Evolutionary conservation across 2,888 invertebrate species (phyloP), one percentile per base, ranked within the genome.

Genomic region (Stenotaenia linearis): DNA sequence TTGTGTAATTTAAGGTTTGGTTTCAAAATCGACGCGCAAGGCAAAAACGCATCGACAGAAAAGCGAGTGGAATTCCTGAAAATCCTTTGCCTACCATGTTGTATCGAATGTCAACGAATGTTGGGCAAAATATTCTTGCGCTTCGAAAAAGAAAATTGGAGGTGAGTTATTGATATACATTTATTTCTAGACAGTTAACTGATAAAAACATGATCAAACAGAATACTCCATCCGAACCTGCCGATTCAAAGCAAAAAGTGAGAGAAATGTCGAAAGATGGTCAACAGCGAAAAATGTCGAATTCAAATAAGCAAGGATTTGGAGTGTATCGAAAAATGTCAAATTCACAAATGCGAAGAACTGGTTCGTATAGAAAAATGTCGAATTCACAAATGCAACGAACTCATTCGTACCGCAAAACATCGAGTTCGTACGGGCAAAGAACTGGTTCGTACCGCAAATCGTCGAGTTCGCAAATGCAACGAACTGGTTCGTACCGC

Each of bases 21-120:
- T 77, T 77, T 40, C 77, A 77, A 77, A 77, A 77, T n/a, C 37
- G 77, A 4, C 77, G 77, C 9, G 77, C 77, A 7, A 18, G 45
- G 10, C 40, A 77, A 35, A 40, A 21, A 9, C 35, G 40, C 23
- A 21, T 40, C n/a, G 28, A 37, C n/a, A 35, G 28, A 45, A 77
- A 77, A 77, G 40, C 28, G 9, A 23, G n/a, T 21, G 77, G 77
- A 12, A 40, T 77, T 28, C 35, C 35, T 40, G 21, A 21, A 21
- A 45, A 77, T 45, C 77, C 77, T 21, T 45, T 77, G 23, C 40
- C 45, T 1, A 77, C 45, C 37, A 77, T 77, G 77, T 28, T 69
- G 1, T 69, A 69, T 15, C 69, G 28, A 25, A 9, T 69, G 10
- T 15, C 25, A 10, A 28, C 69, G 9, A 69, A 69, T 28, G 28